Percentiles rank a stretch among this genome's conserved stretches.
These are phyloP conservation scores for Haemorhous mexicanus DNA, from an alignment of 2,113 vertebrate genomes.

Conservation along the genomic window DNA sequence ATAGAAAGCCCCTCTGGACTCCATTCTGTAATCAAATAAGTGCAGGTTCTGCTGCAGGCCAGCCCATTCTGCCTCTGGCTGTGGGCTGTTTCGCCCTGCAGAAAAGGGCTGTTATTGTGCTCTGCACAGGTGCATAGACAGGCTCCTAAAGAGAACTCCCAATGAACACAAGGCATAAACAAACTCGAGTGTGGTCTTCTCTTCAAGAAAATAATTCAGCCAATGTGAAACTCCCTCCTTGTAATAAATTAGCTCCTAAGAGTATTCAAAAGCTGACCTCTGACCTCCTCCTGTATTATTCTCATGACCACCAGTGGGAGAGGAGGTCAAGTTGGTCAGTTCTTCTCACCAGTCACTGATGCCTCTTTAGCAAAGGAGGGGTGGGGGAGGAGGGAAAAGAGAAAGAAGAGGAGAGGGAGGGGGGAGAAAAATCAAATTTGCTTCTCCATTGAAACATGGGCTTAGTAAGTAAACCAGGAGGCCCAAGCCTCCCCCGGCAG, in stretches of 20 bases:
- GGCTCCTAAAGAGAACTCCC: slow-evolving; percentile 57
- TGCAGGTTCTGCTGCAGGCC: slow-evolving; percentile 39
- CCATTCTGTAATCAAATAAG: slow-evolving; percentile 21
- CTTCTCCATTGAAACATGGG: slow-evolving; percentile 52
- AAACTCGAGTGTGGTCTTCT: slow-evolving; percentile 68
- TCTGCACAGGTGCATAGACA: slow-evolving; percentile 59
- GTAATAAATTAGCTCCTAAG: slow-evolving; percentile 71
- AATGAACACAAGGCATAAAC: slow-evolving; percentile 68
- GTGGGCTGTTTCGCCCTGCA: neutral
- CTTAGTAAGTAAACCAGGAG: slow-evolving; percentile 61
- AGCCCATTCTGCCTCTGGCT: slow-evolving; percentile 4
- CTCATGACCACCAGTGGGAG: slow-evolving; percentile 68
- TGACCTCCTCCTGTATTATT: slow-evolving; percentile 49
- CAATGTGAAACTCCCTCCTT: slow-evolving; percentile 68
- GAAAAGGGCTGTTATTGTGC: slow-evolving; percentile 52
- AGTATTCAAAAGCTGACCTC: slow-evolving; percentile 66
- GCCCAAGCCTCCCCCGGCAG: slow-evolving; percentile 44
- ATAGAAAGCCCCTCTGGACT: neutral
- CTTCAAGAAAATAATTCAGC: slow-evolving; percentile 65
- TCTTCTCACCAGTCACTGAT: slow-evolving; percentile 66
- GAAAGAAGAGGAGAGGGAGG: slow-evolving; percentile 10
- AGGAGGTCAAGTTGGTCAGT: slow-evolving; percentile 67
- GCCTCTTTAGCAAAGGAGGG: slow-evolving; percentile 52
- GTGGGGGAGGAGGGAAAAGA: slow-evolving; percentile 11
- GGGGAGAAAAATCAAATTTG: slow-evolving; percentile 52